Evolutionary conservation across 2,888 invertebrate genomes (phyloP).

Genomic region (Nesidiocoris tenuis): DNA sequence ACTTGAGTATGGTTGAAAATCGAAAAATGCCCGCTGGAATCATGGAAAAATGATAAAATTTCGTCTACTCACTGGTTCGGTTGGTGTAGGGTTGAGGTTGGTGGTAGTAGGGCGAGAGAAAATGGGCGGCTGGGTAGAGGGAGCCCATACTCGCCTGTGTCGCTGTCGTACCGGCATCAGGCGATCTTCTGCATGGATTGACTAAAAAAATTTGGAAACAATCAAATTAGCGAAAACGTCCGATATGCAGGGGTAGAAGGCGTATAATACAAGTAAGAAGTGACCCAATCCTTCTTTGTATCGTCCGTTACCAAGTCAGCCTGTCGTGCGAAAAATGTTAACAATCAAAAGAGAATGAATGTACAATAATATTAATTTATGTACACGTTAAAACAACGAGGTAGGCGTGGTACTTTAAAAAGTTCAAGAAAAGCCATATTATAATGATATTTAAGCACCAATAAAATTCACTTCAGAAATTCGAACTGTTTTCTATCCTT

Average conservation of each 20-base stretch:
- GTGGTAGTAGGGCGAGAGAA: constrained; percentile 69
- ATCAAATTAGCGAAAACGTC: neutral
- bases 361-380: neutral
- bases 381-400: constrained; percentile 3
- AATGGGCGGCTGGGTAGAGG: constrained; percentile 56
- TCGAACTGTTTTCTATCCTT: neutral
- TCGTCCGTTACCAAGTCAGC: constrained; percentile 39
- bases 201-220: constrained; percentile 22
- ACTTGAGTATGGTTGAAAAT: too few species aligned
- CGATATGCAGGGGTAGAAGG: too few species aligned
- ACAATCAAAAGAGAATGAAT: neutral
- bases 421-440: neutral
- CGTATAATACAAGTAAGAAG: constrained; percentile 21
- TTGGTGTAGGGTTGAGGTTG: constrained; percentile 54
- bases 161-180: constrained; percentile 48
- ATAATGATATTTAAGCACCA: constrained; percentile 28
- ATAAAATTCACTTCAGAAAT: constrained; percentile 28
- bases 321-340: constrained; percentile 9
- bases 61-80: constrained; percentile 44
- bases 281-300: constrained; percentile 39
- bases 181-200: constrained; percentile 48
- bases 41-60: too few species aligned
- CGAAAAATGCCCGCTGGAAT: too few species aligned
- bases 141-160: constrained; percentile 46
- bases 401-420: neutral